Evolutionary conservation across 2,113 vertebrate species (phyloP).

Genomic region (Malurus alboscapulatus): DNA sequence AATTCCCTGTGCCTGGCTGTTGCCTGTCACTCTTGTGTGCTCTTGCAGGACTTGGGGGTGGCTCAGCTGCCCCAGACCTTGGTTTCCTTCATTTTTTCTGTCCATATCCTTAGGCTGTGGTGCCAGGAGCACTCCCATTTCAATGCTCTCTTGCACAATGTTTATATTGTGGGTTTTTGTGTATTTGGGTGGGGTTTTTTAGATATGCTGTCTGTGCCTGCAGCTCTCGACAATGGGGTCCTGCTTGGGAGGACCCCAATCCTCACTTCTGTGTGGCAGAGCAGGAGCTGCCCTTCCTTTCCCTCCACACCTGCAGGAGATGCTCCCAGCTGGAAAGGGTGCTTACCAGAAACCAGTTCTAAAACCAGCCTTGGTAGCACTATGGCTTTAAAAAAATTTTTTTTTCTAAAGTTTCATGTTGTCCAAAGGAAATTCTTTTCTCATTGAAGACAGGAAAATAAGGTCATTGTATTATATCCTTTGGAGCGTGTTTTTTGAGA

Average conservation of each 20-base stretch:
- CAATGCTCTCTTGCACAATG: background rate
- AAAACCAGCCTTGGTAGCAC: background rate
- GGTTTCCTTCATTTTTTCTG: background rate
- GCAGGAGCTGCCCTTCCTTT: background rate
- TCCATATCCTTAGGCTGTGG: fast-evolving
- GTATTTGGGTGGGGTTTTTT: background rate
- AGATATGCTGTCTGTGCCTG: background rate
- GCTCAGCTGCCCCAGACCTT: background rate
- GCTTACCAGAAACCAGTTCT: background rate
- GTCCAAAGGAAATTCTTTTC: conserved; percentile 46
- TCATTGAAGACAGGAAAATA: conserved; percentile 60
- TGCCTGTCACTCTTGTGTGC: background rate
- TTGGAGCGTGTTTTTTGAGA: conserved; percentile 5
- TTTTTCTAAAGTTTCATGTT: background rate
- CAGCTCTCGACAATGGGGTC: background rate
- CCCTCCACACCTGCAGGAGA: background rate
- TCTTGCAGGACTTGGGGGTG: background rate
- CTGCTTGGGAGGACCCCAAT: background rate
- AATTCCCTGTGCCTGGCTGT: background rate
- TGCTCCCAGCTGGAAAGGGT: background rate
- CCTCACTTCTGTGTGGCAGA: background rate
- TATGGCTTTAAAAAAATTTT: background rate
- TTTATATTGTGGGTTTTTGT: background rate
- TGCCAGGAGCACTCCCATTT: background rate
- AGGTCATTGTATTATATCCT: conserved; percentile 58